Evolutionary conservation across 1,140 invertebrate species (phyloP), one percentile per base, ranked within the genome.

Genomic region (Brachionus paranguensis): DNA sequence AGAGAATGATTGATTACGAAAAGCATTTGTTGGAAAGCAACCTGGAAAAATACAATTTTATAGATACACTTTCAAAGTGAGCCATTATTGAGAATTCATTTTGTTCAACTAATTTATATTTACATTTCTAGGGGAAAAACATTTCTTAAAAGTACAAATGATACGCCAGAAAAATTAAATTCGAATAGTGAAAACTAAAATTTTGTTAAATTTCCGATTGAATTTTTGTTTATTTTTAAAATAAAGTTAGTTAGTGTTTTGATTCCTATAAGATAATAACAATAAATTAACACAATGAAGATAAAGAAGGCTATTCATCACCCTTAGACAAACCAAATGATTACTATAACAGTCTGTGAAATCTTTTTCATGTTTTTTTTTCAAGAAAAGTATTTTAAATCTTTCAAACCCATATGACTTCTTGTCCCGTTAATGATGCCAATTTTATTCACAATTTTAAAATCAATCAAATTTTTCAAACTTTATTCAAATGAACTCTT

Each of bases 1-100:
- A 83, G 29, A 81, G 24, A 45, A 81, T 81, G 78, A 81, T 81
- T 81, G 78, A 81, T 29, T 81, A 81, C 29, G 78, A 81, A 68
- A 81, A 81, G 27, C 78, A 81, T 81, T 27, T 81, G 12, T 45
- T 81, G n/a, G 78, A 81, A 68, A 81, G 72, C 14, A 24, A 76
- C 27, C 12, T 76, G 3, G 72, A 76, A 50, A 76, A 76, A 76
- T 53, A 24, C 7, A 76, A 50, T 12, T 76, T 76, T 12, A 50
- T 76, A 2, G 72, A 76, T 27, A 50, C 72, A 1, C 24, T 27
- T 5, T 76, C 72, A 24, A 76, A 76, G 72, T 76, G 47, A 76
- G 47, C 24, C 3, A 27, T 45, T 7, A 14, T 11, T 17, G 5
- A 47, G 24, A 24, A 37, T 37, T 7, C 11, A 4, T 72, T n/a